Base-by-base conservation (phyloP, 2,888 invertebrate genomes). In the Mesorhabditis spiculigera region DNA sequence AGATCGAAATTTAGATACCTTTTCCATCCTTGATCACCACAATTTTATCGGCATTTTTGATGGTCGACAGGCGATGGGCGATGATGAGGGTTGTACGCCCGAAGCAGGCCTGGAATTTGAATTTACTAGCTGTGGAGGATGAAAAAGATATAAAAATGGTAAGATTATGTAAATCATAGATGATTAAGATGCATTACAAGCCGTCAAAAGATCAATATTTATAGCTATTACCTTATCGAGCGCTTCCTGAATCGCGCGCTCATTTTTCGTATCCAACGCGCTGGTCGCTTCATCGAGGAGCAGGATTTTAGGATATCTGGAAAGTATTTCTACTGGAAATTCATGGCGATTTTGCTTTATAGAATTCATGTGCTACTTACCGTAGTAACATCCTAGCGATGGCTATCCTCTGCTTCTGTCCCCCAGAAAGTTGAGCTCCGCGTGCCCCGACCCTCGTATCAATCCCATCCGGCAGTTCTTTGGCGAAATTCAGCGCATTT, bases 231-330 rank as follows among this genome's bases (percentile, higher is more conserved):
- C 58, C 58, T 50, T 50, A 13, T 50, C 58, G 1, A 50, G n/a
- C 8, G 58, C 58, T n/a, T 50, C 58, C 58, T 50, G 58, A 50
- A 50, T n/a, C 8, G 58, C 58, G 2, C 75, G 73, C 61, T 75
- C 75, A 16, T 70, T 71, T 61, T 75, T 73, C 0, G 73, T 71
- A 16, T 50, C 58, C 58, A 50, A 50, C 58, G 58, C 58, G 58
- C 58, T 50, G 10, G 58, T 50, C 58, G 58, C 63, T 16, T 63
- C 63, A 63, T 63, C 63, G 3, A 63, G 3, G 16, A 63, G 63
- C 8, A 63, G 63, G 28, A 63, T 63, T 16, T 28, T 13, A 8
- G 63, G 63, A 28, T 63, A 2, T 63, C 63, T 8, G 41, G n/a
- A 50, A 50, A 13, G 58, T 3, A 50, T 50, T 50, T 13, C 8